Conservation (phyloP, 2,888 invertebrate genomes). For the Limnephilus auricula region DNA sequence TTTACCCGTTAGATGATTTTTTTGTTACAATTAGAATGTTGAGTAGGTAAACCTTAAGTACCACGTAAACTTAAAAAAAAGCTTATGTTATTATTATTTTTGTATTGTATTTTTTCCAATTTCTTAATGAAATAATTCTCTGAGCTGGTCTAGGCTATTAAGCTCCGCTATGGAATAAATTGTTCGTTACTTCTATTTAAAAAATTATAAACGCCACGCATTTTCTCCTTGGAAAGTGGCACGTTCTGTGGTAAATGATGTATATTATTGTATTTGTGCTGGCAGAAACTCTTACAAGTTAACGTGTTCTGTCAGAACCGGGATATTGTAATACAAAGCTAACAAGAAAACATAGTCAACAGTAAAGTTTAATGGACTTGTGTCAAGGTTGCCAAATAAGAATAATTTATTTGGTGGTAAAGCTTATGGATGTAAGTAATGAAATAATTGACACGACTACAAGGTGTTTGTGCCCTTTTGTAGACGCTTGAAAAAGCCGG, state of each 20-base stretch:
- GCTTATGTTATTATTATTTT: too few species aligned
- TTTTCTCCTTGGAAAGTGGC: not conserved
- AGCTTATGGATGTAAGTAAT: not conserved
- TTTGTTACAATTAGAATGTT: too few species aligned
- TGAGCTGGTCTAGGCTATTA: not conserved
- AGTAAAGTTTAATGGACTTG: not conserved
- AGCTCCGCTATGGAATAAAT: not conserved
- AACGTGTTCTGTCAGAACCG: not conserved
- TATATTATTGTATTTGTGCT: not conserved
- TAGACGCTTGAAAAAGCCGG: not conserved
- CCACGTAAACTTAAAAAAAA: too few species aligned
- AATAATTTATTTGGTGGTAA: not conserved
- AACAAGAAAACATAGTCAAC: not conserved
- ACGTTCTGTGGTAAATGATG: not conserved
- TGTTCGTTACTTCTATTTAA: not conserved
- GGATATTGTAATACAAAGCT: not conserved
- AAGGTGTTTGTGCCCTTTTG: not conserved
- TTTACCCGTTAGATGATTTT: too few species aligned
- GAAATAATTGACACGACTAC: not conserved
- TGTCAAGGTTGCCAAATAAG: not conserved
- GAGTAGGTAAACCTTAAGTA: too few species aligned
- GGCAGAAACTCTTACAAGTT: not conserved
- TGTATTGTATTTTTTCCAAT: too few species aligned
- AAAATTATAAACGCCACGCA: not conserved
- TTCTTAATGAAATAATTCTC: not conserved